Evolutionary conservation across 2,797 vertebrate species (phyloP), one percentile per base, ranked within the genome.

Genomic region (Malacoctenus gilli): DNA sequence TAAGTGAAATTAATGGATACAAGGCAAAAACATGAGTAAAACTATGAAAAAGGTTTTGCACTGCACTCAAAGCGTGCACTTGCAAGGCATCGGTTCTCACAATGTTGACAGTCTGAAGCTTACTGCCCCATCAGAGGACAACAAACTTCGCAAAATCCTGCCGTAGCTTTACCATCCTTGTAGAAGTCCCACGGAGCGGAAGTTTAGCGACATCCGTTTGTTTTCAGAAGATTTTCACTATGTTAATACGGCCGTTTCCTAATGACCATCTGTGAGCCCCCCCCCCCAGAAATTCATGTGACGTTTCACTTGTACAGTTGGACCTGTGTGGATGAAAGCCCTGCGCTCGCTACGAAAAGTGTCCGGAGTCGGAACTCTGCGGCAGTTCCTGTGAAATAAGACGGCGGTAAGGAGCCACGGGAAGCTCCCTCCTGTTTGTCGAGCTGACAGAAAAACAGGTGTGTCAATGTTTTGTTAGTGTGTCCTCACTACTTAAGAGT

Each of bases 51-150:
- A n/a, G n/a, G n/a, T 14, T 59, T 50, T 69, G 62, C 48, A 77
- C 59, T 55, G 65, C 60, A 65, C 65, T 62, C 20, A 80, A 78
- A 53, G 41, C 66, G 70, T 77, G 75, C 62, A 63, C 55, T 46
- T 71, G 49, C 54, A 47, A 73, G 59, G 72, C 63, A 68, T 73
- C 53, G 43, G 35, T 28, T 28, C 25, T 65, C 40, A 64, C 50
- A 60, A 69, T 43, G 55, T 72, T 28, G 15, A 58, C 9, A 30
- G 16, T 32, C 23, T 55, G 7, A 60, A 30, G 59, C 12, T 30
- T 64, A 43, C n/a, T 0, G 12, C 39, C 18, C 49, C 13, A n/a
- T 52, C 30, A 47, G 47, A 64, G 5, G 32, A 64, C 67, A 14
- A 23, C 8, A 14, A 5, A 13, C 14, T 49, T 64, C 7, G 58